Percentiles rank a stretch among this genome's conserved stretches.
Evolutionary conservation across 1,140 invertebrate genomes (phyloP).

Genomic region (Palaemon carinicauda): DNA sequence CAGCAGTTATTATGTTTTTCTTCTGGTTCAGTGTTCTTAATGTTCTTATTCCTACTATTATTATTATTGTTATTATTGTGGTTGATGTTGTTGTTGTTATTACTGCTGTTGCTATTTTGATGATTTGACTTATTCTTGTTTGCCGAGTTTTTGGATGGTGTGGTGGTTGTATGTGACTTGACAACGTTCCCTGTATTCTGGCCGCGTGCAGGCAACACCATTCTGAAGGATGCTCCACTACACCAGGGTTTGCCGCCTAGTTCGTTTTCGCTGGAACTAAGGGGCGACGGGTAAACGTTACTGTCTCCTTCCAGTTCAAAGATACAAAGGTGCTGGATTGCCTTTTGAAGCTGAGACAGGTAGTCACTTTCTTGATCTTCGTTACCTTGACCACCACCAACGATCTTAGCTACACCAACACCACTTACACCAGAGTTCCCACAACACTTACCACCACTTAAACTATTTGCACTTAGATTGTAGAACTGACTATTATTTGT

Average conservation of each 20-base stretch:
- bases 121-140: neutral
- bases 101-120: conserved; percentile 8
- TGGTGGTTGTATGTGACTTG: neutral
- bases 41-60: neutral
- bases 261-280: neutral
- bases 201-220: conserved; percentile 33
- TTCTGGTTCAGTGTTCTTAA: neutral
- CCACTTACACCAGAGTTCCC: conserved; percentile 34
- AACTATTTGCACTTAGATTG: conserved; percentile 12
- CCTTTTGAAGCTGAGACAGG: neutral
- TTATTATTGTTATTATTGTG: neutral
- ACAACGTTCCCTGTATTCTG: neutral
- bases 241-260: too few species aligned
- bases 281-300: neutral
- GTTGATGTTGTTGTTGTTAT: conserved; percentile 3
- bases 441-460: conserved; percentile 13
- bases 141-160: neutral
- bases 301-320: neutral
- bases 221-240: conserved; percentile 21
- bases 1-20: neutral
- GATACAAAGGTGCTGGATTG: neutral
- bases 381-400: neutral
- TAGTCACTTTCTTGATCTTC: neutral
- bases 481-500: conserved; percentile 31
- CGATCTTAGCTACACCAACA: conserved; percentile 27